Conservation (phyloP, 2,888 invertebrate species). For the Dioctria linearis region DNA sequence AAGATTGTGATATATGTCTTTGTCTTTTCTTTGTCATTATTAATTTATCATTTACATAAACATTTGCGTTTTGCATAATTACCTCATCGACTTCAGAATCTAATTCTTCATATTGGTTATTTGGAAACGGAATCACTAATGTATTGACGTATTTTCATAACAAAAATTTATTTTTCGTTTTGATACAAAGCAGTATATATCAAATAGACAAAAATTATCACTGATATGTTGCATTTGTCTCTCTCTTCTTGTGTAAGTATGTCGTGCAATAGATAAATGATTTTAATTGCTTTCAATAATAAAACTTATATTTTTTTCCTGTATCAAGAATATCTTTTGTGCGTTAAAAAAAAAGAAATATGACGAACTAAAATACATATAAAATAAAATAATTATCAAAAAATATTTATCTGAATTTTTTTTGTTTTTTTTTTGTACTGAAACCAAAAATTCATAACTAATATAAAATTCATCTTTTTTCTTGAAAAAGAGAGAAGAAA, state of each 20-base stretch:
- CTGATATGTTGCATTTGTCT: slow-evolving; percentile 27
- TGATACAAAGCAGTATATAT: slow-evolving; percentile 9
- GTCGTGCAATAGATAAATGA: slow-evolving; percentile 28
- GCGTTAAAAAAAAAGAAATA: too few species aligned
- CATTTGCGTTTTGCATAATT: background rate
- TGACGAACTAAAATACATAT: too few species aligned
- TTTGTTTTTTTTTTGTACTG: too few species aligned
- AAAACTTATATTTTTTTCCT: too few species aligned
- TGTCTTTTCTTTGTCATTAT: slow-evolving; percentile 1
- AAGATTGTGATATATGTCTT: background rate
- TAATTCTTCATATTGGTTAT: slow-evolving; percentile 26
- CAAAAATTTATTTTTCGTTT: background rate
- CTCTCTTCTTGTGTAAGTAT: slow-evolving; percentile 10
- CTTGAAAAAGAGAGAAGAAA: too few species aligned
- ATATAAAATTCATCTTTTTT: too few species aligned
- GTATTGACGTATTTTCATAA: slow-evolving; percentile 21
- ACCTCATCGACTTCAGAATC: background rate
- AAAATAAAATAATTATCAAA: too few species aligned
- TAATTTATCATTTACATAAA: background rate
- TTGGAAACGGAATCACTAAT: slow-evolving; percentile 31
- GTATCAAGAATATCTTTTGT: too few species aligned
- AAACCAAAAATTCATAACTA: too few species aligned
- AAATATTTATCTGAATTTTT: too few species aligned
- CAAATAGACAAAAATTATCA: slow-evolving; percentile 6
- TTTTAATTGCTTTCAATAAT: too few species aligned